Percentiles rank a stretch among this genome's conserved stretches.
Conservation (phyloP, 2,113 vertebrate species). For the Rhodinocichla rosea region DNA sequence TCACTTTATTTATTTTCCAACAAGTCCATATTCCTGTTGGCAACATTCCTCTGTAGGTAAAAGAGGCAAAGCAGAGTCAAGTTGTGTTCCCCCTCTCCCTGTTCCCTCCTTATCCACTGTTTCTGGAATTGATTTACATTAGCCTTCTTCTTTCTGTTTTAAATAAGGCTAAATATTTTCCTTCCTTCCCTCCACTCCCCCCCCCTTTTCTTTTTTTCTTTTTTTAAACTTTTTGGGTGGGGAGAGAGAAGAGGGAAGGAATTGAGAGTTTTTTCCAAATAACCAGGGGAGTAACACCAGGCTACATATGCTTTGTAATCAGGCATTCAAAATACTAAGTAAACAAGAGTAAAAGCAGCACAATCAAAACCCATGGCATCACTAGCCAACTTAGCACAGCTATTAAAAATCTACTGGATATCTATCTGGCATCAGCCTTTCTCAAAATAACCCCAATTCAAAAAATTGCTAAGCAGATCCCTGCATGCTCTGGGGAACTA, state of each 20-base stretch:
- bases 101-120: not conserved
- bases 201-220: accelerated
- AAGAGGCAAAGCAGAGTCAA: not conserved
- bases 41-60: not conserved
- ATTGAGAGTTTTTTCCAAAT: not conserved
- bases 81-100: not conserved
- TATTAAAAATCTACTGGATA: not conserved
- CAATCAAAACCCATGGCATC: not conserved
- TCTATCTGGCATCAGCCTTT: not conserved
- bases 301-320: not conserved
- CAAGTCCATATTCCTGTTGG: not conserved
- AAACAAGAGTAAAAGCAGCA: not conserved
- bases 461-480: not conserved
- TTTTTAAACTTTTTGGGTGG: not conserved
- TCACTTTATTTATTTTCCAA: not conserved
- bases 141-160: not conserved
- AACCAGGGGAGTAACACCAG: not conserved
- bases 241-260: not conserved
- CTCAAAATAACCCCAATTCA: not conserved
- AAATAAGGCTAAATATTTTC: not conserved
- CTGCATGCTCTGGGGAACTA: not conserved
- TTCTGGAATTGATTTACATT: slow-evolving; percentile 27
- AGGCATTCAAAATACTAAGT: not conserved
- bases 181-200: not conserved
- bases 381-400: not conserved